Conservation (phyloP, 1,140 invertebrate species). For the Drosophila baimaii region DNA sequence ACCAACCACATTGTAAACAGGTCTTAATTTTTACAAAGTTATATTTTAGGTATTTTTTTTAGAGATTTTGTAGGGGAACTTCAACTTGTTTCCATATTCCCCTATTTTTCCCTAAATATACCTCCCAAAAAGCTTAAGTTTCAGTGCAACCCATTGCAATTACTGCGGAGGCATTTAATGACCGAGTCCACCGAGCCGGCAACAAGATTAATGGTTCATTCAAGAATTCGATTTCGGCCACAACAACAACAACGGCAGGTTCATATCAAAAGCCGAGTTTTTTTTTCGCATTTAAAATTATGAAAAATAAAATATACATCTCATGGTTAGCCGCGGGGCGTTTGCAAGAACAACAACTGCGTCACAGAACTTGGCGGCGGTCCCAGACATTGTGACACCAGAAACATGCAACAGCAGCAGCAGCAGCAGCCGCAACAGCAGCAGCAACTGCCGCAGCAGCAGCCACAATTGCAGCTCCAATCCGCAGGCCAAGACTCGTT, state of each 20-base stretch:
- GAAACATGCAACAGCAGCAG: conserved; percentile 28
- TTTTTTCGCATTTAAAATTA: conserved; percentile 47
- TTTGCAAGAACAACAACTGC: conserved; percentile 55
- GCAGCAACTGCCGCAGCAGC: conserved; percentile 30
- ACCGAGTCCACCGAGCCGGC: conserved; percentile 65
- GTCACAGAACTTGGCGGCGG: conserved; percentile 52
- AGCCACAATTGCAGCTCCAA: conserved; percentile 22
- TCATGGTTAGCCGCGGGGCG: conserved; percentile 60
- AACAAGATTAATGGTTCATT: conserved; percentile 82
- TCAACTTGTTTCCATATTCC: too few relatives aligned
- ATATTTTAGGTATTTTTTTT: too few relatives aligned
- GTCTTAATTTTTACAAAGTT: too few relatives aligned
- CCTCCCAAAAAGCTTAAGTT: not conserved
- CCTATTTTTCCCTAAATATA: not conserved
- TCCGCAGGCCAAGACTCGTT: conserved; percentile 33
- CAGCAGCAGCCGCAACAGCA: conserved; percentile 16
- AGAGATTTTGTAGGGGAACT: too few relatives aligned
- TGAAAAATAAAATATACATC: conserved; percentile 60
- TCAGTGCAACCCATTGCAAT: conserved; percentile 63
- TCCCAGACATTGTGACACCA: conserved; percentile 80
- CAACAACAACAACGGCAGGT: conserved; percentile 60
- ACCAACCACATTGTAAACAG: too few relatives aligned
- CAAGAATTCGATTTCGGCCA: conserved; percentile 77
- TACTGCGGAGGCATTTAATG: conserved; percentile 76
- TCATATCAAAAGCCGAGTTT: conserved; percentile 55